Evolutionary conservation across 2,797 vertebrate species (phyloP).

Genomic region (Pteropus rufus): DNA sequence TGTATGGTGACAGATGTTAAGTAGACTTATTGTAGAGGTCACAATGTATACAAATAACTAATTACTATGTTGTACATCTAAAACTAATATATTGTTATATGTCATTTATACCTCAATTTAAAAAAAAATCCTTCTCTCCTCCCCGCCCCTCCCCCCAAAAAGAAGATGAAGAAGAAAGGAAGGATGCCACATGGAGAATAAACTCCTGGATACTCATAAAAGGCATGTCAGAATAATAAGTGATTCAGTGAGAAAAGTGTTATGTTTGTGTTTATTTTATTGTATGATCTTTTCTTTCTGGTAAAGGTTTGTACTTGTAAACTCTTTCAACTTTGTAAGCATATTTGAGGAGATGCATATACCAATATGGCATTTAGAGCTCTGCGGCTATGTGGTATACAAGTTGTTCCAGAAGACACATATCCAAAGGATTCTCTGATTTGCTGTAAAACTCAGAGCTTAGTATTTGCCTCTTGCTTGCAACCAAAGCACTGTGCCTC

Average conservation of each 20-base stretch:
- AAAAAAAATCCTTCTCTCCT: too few species aligned
- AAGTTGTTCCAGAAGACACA: background rate
- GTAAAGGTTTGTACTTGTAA: background rate
- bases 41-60: background rate
- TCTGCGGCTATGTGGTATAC: background rate
- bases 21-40: background rate
- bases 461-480: background rate
- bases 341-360: background rate
- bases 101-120: background rate
- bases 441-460: background rate
- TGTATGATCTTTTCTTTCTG: background rate
- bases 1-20: background rate
- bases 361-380: background rate
- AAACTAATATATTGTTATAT: background rate
- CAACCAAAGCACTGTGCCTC: background rate
- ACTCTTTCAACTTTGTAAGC: background rate
- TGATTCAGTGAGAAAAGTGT: background rate
- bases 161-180: background rate
- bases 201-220: background rate
- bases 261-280: background rate
- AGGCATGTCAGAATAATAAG: background rate
- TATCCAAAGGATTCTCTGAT: background rate
- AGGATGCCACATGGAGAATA: background rate
- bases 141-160: rapidly evolving
- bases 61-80: background rate